Conservation (phyloP, 1,140 invertebrate genomes). For the Ceratosolen solmsi region DNA sequence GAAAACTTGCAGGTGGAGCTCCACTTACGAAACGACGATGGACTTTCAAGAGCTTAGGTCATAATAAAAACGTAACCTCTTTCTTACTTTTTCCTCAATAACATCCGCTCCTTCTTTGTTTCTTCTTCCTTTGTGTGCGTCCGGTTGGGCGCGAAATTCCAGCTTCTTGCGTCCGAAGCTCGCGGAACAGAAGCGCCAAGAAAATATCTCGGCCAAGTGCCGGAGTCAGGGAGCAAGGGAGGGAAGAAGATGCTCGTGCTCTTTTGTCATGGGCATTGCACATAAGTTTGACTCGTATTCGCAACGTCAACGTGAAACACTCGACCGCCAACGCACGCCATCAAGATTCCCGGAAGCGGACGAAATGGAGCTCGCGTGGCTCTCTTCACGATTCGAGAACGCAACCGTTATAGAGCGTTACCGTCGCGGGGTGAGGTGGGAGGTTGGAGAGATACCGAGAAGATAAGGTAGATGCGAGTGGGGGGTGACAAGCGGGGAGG, state of each 20-base stretch:
- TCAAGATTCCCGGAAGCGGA: neutral
- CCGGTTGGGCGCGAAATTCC: neutral
- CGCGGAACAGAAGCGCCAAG: neutral
- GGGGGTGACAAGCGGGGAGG: no score
- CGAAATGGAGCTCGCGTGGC: neutral
- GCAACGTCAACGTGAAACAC: neutral
- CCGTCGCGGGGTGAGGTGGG: no score
- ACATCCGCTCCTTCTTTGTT: neutral
- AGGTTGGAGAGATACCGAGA: no score
- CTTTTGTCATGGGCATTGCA: neutral
- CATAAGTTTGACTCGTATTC: neutral
- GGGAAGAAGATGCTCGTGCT: neutral
- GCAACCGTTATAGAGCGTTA: no score
- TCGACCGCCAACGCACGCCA: neutral
- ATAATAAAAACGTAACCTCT: constrained; percentile 1
- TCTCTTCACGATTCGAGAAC: no score
- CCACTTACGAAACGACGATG: neutral
- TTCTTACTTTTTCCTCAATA: neutral
- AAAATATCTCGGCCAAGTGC: neutral
- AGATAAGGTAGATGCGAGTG: no score
- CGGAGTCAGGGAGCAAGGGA: no score
- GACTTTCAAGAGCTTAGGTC: neutral
- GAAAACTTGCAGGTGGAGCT: no score
- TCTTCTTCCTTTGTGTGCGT: neutral
- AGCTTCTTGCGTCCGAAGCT: neutral